These are phyloP conservation scores for Cichlasoma orientale DNA, from an alignment of 2,797 vertebrate genomes.

Conservation along the genomic window DNA sequence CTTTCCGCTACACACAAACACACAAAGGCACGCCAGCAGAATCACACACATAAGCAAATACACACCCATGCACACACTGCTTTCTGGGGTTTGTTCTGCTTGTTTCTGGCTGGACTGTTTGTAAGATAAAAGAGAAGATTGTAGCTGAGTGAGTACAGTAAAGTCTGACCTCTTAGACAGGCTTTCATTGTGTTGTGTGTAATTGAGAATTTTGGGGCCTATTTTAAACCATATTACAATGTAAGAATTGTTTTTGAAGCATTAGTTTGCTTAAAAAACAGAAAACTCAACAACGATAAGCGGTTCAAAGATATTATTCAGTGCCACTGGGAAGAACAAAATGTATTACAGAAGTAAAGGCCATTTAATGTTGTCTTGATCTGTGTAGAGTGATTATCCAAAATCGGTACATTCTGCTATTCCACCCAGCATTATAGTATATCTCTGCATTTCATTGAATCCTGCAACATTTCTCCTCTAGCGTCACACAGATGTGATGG, in stretches of 20 bases:
- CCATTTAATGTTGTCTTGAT: constrained; percentile 15
- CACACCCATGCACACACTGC: constrained; percentile 6
- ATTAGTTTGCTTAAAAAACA: constrained; percentile 1
- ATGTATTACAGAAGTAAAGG: constrained; percentile 31
- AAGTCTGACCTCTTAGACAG: constrained; percentile 41
- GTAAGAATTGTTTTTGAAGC: not conserved
- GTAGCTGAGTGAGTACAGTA: constrained; percentile 45
- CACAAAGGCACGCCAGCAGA: constrained; percentile 40
- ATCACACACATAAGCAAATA: constrained; percentile 21
- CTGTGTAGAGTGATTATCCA: constrained; percentile 16
- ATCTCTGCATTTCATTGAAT: constrained; percentile 32
- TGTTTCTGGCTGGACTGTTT: constrained; percentile 62
- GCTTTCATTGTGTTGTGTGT: constrained; percentile 35
- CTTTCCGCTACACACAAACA: constrained; percentile 70
- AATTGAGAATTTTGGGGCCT: constrained; percentile 23
- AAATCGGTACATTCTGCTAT: constrained; percentile 43
- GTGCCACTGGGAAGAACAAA: constrained; percentile 2
- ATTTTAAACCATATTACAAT: constrained; percentile 24
- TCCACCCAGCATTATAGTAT: constrained; percentile 27
- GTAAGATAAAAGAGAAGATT: constrained; percentile 63
- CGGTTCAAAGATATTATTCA: constrained; percentile 18
- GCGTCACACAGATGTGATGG: constrained; percentile 21
- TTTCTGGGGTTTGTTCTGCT: constrained; percentile 57
- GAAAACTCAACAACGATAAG: constrained; percentile 17
- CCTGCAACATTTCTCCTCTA: constrained; percentile 11